These are phyloP conservation scores for Acromyrmex charruanus DNA, from an alignment of 1,140 invertebrate species.

Conservation along the genomic window DNA sequence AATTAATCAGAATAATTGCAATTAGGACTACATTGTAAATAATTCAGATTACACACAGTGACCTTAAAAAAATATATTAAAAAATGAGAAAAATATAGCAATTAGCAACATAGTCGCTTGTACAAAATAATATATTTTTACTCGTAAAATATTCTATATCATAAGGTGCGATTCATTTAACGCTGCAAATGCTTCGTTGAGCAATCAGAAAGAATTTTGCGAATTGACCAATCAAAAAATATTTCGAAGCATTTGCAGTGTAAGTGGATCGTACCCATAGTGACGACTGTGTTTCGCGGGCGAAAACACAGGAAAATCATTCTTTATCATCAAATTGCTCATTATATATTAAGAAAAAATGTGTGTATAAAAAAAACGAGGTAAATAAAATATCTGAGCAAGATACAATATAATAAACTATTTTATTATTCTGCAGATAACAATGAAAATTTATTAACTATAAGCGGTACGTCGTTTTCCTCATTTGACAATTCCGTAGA, in stretches of 20 bases:
- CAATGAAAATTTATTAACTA: slow-evolving; percentile 83
- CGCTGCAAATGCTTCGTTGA: too few species aligned
- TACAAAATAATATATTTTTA: slow-evolving; percentile 60
- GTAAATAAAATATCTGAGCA: slow-evolving; percentile 42
- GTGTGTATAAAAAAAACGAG: slow-evolving; percentile 18
- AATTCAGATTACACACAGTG: slow-evolving; percentile 21
- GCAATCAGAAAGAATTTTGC: too few species aligned
- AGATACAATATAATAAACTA: slow-evolving; percentile 18
- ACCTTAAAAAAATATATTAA: slow-evolving; percentile 26
- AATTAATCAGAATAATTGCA: slow-evolving; percentile 12
- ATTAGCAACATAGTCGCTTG: slow-evolving; percentile 44
- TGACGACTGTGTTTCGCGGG: slow-evolving; percentile 52
- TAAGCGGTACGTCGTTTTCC: slow-evolving; percentile 64
- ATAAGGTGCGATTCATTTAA: background rate
- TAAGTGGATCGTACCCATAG: background rate
- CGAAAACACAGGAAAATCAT: slow-evolving; percentile 43
- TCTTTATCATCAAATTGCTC: slow-evolving; percentile 42
- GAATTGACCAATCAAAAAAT: too few species aligned
- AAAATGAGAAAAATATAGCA: slow-evolving; percentile 30
- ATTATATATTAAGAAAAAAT: slow-evolving; percentile 47
- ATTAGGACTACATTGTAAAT: slow-evolving; percentile 54
- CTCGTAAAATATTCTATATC: slow-evolving; percentile 61
- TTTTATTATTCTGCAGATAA: slow-evolving; percentile 72
- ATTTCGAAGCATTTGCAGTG: too few species aligned
- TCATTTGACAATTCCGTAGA: slow-evolving; percentile 59